Percentiles rank a stretch among this genome's conserved stretches.
These are phyloP conservation scores for Heliconius aoede DNA, from an alignment of 2,888 invertebrate genomes.

Conservation along the genomic window DNA sequence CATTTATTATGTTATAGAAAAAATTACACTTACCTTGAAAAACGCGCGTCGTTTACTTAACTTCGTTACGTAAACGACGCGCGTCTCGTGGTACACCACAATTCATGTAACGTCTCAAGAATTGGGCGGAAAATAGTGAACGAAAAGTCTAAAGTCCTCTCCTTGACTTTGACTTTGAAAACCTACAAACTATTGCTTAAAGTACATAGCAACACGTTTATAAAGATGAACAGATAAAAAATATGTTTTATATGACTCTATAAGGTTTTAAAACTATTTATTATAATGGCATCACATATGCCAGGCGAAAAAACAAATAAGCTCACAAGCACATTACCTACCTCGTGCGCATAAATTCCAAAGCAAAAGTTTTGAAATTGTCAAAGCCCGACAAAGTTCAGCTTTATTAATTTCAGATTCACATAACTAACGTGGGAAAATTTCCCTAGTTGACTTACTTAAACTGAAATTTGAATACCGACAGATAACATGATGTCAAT, in stretches of 20 bases:
- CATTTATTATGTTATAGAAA: not conserved
- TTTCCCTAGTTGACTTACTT: constrained; percentile 19
- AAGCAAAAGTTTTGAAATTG: constrained; percentile 4
- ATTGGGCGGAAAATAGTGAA: not conserved
- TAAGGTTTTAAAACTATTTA: not conserved
- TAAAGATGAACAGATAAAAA: not conserved
- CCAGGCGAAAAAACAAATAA: not conserved
- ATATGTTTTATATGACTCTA: not conserved
- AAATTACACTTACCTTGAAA: not conserved
- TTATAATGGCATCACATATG: not conserved
- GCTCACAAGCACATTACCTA: not conserved
- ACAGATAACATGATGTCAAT: constrained; percentile 12
- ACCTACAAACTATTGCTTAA: not conserved
- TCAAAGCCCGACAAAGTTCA: constrained; percentile 12
- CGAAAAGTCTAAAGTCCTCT: too few species aligned
- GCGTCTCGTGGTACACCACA: too few species aligned
- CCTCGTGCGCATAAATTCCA: constrained; percentile 1
- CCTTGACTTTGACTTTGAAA: not conserved
- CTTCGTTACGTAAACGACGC: not conserved
- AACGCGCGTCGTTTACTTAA: not conserved
- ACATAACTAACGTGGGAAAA: constrained; percentile 16
- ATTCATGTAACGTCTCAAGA: too few species aligned
- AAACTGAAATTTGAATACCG: constrained; percentile 14
- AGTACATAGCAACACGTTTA: not conserved
- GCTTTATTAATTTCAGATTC: constrained; percentile 9